Evolutionary conservation across 2,888 invertebrate genomes (phyloP), one percentile per base, ranked within the genome.

Genomic region (Polydesmus complanatus): DNA sequence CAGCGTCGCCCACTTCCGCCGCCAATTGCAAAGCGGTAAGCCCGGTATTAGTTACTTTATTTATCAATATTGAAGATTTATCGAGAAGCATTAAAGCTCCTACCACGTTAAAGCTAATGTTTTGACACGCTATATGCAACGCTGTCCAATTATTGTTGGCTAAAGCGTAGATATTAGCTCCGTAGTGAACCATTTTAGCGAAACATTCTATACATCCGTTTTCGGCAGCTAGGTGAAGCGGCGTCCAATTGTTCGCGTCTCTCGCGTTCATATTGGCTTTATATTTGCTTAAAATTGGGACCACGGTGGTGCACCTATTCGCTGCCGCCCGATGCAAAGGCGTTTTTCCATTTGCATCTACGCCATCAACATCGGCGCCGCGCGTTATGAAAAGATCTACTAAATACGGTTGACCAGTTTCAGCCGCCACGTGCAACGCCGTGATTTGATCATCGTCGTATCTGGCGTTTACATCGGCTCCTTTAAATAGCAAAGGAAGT

Each of bases 251-350:
- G 22, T 23, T 55, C 23, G 23, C 18, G n/a, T 58, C 27, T 2
- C 8, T 19, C 58, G 69, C 69, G 70, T 84, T 81, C 0, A 86
- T 81, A 68, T 82, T 78, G 0, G 86, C 85, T 21, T 82, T 83
- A 58, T 80, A 3, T 11, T 60, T 21, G 11, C 53, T 21, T 1
- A 60, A 26, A 18, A 27, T 5, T 19, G 11, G 11, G 1, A 54
- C 48, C 18, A 60, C 25, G 54, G 22, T 21, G 3, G 19, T 8
- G 21, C 26, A 26, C 8, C 57, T 27, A 5, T 23, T 50, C 23
- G 22, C 25, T 1, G 57, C 19, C 1, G 57, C 57, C n/a, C 48
- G 25, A 21, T 57, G 57, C 48, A 57, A 49, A 2, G 57, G 25
- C 14, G 48, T 57, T 26, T 50, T 27, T 14, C 50, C 50, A 18